Percentiles rank a stretch among this genome's conserved stretches.
Conservation (phyloP, 1,140 invertebrate genomes). For the Tachypleus tridentatus region DNA sequence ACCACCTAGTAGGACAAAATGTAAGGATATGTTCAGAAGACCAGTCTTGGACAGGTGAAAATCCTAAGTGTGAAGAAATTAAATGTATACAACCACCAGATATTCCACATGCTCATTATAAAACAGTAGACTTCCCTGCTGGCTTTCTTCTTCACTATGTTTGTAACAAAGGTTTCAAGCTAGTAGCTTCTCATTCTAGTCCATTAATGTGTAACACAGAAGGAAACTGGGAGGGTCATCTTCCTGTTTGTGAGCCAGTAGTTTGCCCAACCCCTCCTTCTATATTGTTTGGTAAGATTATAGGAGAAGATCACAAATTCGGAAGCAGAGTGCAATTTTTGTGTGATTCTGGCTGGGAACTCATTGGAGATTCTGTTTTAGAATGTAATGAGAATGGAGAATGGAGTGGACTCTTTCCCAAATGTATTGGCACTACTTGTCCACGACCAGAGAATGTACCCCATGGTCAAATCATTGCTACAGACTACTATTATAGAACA, state of each 20-base stretch:
- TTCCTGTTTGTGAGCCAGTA: slow-evolving; percentile 28
- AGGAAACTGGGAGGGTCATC: slow-evolving; percentile 66
- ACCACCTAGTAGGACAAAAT: slow-evolving; percentile 30
- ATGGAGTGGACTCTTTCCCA: slow-evolving; percentile 65
- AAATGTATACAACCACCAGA: not conserved
- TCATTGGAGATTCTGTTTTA: slow-evolving; percentile 53
- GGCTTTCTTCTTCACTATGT: slow-evolving; percentile 11
- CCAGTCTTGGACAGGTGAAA: slow-evolving; percentile 32
- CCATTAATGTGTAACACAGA: slow-evolving; percentile 60
- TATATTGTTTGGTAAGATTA: slow-evolving; percentile 52
- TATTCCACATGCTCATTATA: slow-evolving; percentile 1
- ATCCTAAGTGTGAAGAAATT: slow-evolving; percentile 24
- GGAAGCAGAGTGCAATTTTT: slow-evolving; percentile 73
- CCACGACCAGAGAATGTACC: slow-evolving; percentile 11
- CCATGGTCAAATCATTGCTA: slow-evolving; percentile 11
- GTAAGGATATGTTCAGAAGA: slow-evolving; percentile 31
- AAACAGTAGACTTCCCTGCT: slow-evolving; percentile 10
- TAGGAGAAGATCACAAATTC: slow-evolving; percentile 73
- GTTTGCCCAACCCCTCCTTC: slow-evolving; percentile 11
- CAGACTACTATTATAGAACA: slow-evolving; percentile 15
- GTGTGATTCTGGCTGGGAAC: slow-evolving; percentile 66
- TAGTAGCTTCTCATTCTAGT: slow-evolving; percentile 9
- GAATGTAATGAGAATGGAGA: slow-evolving; percentile 58
- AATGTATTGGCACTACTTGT: slow-evolving; percentile 39
- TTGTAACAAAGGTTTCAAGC: slow-evolving; percentile 14